A percentile compares a stretch with the other conserved stretches of the same genome.
Conservation (phyloP, 2,113 vertebrate genomes). For the Python bivittatus region DNA sequence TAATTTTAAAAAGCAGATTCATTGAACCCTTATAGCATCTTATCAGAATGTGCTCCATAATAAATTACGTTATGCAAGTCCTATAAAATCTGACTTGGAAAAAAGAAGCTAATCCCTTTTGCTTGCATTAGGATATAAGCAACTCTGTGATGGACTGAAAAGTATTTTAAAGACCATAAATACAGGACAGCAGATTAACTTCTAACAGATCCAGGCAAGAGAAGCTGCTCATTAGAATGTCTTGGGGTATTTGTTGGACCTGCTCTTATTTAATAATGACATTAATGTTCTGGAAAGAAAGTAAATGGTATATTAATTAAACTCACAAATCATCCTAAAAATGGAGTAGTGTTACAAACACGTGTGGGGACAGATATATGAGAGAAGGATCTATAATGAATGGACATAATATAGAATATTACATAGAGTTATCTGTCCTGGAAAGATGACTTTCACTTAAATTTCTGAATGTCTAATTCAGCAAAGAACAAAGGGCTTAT, state of each 20-base stretch:
- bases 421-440: neutral
- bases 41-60: neutral
- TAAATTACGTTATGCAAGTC: constrained; percentile 16
- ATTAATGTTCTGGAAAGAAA: constrained; percentile 46
- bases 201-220: neutral
- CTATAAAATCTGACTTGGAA: neutral
- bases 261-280: constrained; percentile 26
- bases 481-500: constrained; percentile 9
- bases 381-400: neutral
- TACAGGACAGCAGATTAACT: neutral
- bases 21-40: neutral
- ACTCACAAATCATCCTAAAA: constrained; percentile 40
- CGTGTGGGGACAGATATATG: constrained; percentile 22
- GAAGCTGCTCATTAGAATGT: neutral
- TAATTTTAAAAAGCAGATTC: constrained; percentile 17
- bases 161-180: constrained; percentile 20
- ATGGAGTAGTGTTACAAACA: constrained; percentile 10
- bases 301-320: constrained; percentile 32
- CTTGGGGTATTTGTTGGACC: neutral
- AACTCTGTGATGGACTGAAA: constrained; percentile 2
- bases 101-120: neutral
- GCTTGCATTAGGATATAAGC: constrained; percentile 4
- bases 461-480: constrained; percentile 1
- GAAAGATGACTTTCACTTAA: neutral
- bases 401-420: constrained; percentile 18